Percentiles rank a stretch among this genome's conserved stretches.
Evolutionary conservation across 2,797 vertebrate genomes (phyloP).

Genomic region (Ibycter americanus): DNA sequence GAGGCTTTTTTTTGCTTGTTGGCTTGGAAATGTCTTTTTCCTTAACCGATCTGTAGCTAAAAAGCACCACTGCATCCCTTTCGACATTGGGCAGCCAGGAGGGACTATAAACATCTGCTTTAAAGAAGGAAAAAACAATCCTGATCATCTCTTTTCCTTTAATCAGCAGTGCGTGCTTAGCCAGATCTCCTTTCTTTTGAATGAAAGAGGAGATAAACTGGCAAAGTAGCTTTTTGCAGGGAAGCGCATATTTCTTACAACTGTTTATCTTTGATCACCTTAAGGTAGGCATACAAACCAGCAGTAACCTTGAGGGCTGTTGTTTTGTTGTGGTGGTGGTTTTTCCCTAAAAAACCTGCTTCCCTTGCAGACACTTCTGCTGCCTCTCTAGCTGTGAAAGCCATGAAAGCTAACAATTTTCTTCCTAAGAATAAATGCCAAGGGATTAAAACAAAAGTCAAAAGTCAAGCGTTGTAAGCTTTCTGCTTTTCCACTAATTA

Average conservation of each 20-base stretch:
- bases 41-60: background rate
- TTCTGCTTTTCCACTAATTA: background rate
- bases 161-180: background rate
- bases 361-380: background rate
- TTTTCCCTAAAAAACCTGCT: background rate
- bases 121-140: background rate
- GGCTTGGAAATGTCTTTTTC: background rate
- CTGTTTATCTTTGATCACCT: background rate
- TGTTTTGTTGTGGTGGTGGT: background rate
- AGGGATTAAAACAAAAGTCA: background rate
- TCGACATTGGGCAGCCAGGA: background rate
- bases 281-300: background rate
- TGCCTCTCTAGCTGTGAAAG: background rate
- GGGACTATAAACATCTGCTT: background rate
- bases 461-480: background rate
- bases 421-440: background rate
- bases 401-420: background rate
- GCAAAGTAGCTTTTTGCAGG: background rate
- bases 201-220: background rate
- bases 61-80: background rate
- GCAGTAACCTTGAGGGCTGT: background rate
- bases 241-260: background rate
- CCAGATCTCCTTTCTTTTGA: background rate
- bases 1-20: background rate
- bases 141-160: background rate